These are phyloP conservation scores for Blomia tropicalis DNA, from an alignment of 2,888 invertebrate species.

Conservation along the genomic window DNA sequence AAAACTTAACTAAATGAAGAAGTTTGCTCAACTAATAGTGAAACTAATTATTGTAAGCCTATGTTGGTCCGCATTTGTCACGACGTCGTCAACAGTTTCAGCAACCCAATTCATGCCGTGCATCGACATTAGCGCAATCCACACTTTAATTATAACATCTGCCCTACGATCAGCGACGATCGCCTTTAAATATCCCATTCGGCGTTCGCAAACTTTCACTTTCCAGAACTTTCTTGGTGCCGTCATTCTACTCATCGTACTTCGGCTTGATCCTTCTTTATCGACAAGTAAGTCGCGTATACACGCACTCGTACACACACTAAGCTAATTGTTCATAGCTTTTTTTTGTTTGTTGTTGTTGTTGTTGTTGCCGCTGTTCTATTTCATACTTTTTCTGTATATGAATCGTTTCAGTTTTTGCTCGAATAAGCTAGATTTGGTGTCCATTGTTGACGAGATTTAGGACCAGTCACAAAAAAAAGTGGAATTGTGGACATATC, in stretches of 20 bases:
- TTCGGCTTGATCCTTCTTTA: conserved; percentile 12
- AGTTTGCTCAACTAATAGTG: conserved; percentile 4
- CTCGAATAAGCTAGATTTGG: too few species aligned
- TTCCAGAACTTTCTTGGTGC: not conserved
- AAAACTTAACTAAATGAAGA: conserved; percentile 15
- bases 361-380: too few species aligned
- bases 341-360: too few species aligned
- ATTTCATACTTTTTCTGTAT: too few species aligned
- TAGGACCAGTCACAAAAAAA: too few species aligned
- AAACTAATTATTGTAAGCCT: conserved; percentile 15
- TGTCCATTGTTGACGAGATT: too few species aligned
- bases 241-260: not conserved
- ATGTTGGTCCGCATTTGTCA: conserved; percentile 11
- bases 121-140: conserved; percentile 13
- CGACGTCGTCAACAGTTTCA: not conserved
- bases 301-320: too few species aligned
- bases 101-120: conserved; percentile 14
- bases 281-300: conserved; percentile 14
- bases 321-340: too few species aligned
- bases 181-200: not conserved
- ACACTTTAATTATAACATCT: conserved; percentile 11
- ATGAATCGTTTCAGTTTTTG: too few species aligned
- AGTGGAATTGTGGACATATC: too few species aligned
- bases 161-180: conserved; percentile 6
- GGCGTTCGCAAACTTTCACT: conserved; percentile 9